Evolutionary conservation across 2,113 vertebrate genomes (phyloP), one percentile per base, ranked within the genome.

Genomic region (Meles meles): DNA sequence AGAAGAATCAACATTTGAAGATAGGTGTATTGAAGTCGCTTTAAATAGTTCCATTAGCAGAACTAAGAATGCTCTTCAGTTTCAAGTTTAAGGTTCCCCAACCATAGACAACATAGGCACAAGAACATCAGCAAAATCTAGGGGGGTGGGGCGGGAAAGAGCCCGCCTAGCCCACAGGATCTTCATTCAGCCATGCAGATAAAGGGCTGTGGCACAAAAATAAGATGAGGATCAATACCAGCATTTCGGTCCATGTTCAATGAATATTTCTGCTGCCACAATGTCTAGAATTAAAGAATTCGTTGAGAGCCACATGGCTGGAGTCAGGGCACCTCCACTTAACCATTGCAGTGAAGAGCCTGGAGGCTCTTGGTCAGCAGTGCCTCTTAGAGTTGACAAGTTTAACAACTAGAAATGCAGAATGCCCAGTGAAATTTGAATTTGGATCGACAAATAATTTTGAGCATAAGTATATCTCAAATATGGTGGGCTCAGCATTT

Each of bases 1-100:
- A 81, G 14, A 9, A 90, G 90, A 82, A n/a, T 20, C 72, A 86
- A 76, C 23, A 87, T 77, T 82, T 94, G n/a, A 89, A 88, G 18
- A 27, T 74, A 3, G 93, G 23, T 79, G 88, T 88, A 72, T 71
- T 65, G 39, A 84, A 90, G 39, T 93, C 34, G 7, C 5, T 71
- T 77, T 93, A 89, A 89, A 87, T 7, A 79, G 90, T 49, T 82
- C 57, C 59, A 47, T 76, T 96, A 93, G 63, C 21, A 93, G n/a
- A 67, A 90, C n/a, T 89, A 52, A 95, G 55, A 95, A 20, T 55
- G 44, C 29, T 93, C 65, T 91, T 88, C 67, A 77, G 27, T 63
- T 95, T 90, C 74, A 81, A 79, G 42, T 90, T 80, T 29, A 95
- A 74, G 44, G 69, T 44, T 87, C 21, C 9, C 31, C 10, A 87